A percentile compares a stretch with the other conserved stretches of the same genome.
Conservation (phyloP, 2,797 vertebrate genomes). For the Rhabdophis nuchalis region DNA sequence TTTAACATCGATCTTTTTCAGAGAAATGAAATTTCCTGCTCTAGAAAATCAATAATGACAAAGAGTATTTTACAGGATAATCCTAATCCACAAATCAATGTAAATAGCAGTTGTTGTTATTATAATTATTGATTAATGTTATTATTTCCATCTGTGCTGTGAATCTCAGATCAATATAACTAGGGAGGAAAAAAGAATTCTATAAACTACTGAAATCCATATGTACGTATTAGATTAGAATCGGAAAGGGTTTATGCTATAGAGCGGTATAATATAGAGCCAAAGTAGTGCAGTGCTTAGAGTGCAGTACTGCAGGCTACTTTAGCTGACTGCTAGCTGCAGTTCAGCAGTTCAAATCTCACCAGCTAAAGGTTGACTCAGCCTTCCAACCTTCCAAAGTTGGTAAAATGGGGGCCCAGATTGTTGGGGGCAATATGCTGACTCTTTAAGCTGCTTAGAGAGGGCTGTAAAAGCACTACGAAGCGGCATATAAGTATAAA, state of each 20-base stretch:
- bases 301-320: too few species aligned
- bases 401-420: too few species aligned
- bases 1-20: background rate
- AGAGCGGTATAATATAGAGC: too few species aligned
- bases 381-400: too few species aligned
- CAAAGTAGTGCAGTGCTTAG: too few species aligned
- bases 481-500: too few species aligned
- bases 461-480: too few species aligned
- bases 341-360: too few species aligned
- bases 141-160: background rate
- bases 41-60: background rate
- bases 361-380: too few species aligned
- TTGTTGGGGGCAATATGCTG: too few species aligned
- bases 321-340: too few species aligned
- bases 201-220: background rate
- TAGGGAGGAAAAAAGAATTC: background rate
- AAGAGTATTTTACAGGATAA: background rate
- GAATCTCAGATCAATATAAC: background rate
- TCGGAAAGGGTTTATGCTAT: background rate
- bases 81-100: background rate
- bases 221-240: background rate
- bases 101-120: background rate
- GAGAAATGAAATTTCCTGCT: background rate
- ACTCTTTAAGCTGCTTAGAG: too few species aligned
- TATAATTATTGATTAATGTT: background rate